These are phyloP conservation scores for Desmophyllum pertusum DNA, from an alignment of 92 coral and sea anemone species.

Conservation along the genomic window DNA sequence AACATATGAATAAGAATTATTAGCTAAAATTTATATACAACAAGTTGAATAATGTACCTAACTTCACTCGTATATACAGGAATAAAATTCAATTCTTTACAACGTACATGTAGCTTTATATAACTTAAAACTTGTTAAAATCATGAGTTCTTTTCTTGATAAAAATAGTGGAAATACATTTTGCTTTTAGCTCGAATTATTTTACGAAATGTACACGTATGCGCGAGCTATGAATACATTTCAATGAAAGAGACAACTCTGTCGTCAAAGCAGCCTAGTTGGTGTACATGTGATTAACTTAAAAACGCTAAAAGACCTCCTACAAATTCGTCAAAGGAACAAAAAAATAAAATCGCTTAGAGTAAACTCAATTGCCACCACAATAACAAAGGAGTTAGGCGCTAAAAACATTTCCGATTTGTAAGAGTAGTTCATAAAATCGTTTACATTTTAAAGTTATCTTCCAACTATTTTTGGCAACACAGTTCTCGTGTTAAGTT, in stretches of 20 bases:
- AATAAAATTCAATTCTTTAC: conserved; percentile 27
- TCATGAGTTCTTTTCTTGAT: not conserved
- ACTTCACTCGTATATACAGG: conserved; percentile 24
- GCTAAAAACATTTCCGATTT: not conserved
- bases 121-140: conserved; percentile 5
- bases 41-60: conserved; percentile 24
- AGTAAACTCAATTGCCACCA: not conserved
- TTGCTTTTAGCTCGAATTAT: not conserved
- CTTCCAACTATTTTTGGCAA: conserved; percentile 99
- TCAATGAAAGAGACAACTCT: not conserved
- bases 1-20: conserved; percentile 20
- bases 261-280: not conserved
- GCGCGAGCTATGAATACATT: conserved; percentile 3
- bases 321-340: not conserved
- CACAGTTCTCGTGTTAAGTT: conserved; percentile 88
- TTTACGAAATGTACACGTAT: not conserved
- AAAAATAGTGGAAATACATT: conserved; percentile 8
- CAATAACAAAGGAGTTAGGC: not conserved
- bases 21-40: conserved; percentile 25
- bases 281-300: conserved; percentile 32
- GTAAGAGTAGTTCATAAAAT: not conserved
- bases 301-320: conserved; percentile 22
- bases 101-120: not conserved
- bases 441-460: conserved; percentile 31
- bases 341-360: not conserved